phyloP scores from a whole-genome alignment of 2,888 invertebrate genomes.

The Onthophagus sagittarius region DNA sequence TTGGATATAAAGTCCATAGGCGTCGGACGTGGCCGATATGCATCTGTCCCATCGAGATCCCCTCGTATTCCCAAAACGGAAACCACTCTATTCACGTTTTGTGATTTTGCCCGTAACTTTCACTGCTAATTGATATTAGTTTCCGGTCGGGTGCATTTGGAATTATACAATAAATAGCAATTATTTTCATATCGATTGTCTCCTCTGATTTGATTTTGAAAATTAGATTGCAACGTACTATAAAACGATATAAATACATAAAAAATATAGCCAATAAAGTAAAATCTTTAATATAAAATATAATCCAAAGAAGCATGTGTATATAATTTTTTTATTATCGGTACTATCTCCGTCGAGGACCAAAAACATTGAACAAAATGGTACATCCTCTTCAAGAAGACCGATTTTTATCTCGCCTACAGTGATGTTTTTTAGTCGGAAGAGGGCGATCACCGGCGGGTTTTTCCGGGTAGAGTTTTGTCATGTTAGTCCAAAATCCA shows the following conservation, averaged over 20 bases:
- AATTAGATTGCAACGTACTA: too few species aligned
- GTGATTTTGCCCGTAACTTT: slow-evolving; percentile 5
- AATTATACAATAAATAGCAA: not conserved
- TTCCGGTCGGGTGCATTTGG: not conserved
- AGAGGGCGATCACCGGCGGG: not conserved
- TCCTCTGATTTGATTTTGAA: not conserved
- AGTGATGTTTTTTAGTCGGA: not conserved
- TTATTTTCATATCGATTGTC: not conserved
- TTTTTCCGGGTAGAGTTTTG: not conserved
- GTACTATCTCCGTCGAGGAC: too few species aligned
- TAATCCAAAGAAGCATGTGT: too few species aligned
- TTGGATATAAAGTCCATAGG: slow-evolving; percentile 47
- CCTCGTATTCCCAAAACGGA: slow-evolving; percentile 2
- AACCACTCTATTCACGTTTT: slow-evolving; percentile 5
- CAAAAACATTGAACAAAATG: not conserved
- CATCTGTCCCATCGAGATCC: slow-evolving; percentile 13
- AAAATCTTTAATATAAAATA: too few species aligned
- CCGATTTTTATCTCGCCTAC: not conserved
- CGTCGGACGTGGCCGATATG: slow-evolving; percentile 43
- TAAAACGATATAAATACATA: too few species aligned
- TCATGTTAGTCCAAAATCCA: not conserved
- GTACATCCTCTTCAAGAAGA: not conserved
- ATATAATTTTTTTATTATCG: too few species aligned
- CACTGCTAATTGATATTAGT: slow-evolving; percentile 12
- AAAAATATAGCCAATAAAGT: too few species aligned